Conservation (phyloP, 2,113 vertebrate genomes). For the Phyllostomus discolor region DNA sequence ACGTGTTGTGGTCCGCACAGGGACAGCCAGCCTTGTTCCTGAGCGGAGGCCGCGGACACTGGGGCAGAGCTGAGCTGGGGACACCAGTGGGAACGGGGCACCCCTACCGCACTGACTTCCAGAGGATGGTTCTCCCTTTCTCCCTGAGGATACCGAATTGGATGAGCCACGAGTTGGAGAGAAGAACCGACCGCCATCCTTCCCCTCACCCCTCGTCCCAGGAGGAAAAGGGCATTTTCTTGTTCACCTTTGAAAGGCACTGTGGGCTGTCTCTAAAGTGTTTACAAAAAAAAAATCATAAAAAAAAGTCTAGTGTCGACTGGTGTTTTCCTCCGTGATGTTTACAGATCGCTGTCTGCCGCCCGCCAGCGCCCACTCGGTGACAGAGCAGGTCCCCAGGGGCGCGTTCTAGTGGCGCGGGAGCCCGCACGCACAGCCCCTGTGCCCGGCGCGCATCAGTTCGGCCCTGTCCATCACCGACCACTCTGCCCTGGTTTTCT, state of each 20-base stretch:
- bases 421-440: not conserved
- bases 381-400: constrained; percentile 58
- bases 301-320: constrained; percentile 83
- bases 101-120: constrained; percentile 80
- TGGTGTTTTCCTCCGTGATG: constrained; percentile 83
- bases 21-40: constrained; percentile 55
- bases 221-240: constrained; percentile 76
- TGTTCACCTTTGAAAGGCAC: constrained; percentile 70
- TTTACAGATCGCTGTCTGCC: constrained; percentile 82
- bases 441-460: not conserved
- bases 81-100: constrained; percentile 68
- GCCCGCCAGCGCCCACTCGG: constrained; percentile 70
- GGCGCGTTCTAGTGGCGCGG: not conserved
- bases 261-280: constrained; percentile 82
- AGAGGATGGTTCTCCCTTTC: constrained; percentile 68
- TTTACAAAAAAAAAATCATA: constrained; percentile 83
- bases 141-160: constrained; percentile 73
- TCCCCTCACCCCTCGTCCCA: constrained; percentile 52
- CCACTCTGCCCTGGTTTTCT: not conserved
- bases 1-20: constrained; percentile 62
- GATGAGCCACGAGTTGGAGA: constrained; percentile 50
- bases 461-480: not conserved
- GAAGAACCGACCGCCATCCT: constrained; percentile 61
- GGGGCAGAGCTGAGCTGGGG: constrained; percentile 65
- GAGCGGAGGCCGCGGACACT: constrained; percentile 45